Conservation (phyloP, 2,888 invertebrate species). For the Alloplasta piceator region DNA sequence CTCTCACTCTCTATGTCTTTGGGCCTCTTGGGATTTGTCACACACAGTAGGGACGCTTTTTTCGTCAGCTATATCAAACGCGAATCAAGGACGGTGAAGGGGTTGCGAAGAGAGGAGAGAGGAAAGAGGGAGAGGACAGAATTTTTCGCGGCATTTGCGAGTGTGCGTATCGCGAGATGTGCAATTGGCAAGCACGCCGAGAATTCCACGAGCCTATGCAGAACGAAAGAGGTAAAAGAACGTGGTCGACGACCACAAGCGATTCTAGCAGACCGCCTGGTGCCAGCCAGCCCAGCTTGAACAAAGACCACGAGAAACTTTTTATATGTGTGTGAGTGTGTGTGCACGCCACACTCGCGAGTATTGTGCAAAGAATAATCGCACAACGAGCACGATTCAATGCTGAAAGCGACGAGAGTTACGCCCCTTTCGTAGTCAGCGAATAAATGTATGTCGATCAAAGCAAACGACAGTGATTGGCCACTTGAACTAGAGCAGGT, state of each 20-base stretch:
- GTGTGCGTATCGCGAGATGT: slow-evolving; percentile 30
- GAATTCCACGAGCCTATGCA: slow-evolving; percentile 56
- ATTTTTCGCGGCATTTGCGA: not conserved
- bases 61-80: too few species aligned
- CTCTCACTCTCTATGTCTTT: not conserved
- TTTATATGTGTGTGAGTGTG: too few species aligned
- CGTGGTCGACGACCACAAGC: slow-evolving; percentile 56
- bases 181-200: slow-evolving; percentile 63
- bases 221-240: slow-evolving; percentile 37
- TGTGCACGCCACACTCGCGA: too few species aligned
- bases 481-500: not conserved
- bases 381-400: too few species aligned
- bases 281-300: slow-evolving; percentile 74
- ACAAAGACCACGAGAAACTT: slow-evolving; percentile 44
- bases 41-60: not conserved
- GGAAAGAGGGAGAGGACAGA: too few species aligned
- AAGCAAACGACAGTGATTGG: slow-evolving; percentile 3
- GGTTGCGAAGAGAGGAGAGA: too few species aligned
- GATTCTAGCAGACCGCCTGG: slow-evolving; percentile 81
- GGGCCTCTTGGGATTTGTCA: slow-evolving; percentile 5
- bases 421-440: not conserved
- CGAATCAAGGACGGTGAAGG: too few species aligned
- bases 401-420: too few species aligned
- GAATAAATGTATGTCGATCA: not conserved
- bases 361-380: too few species aligned